Evolutionary conservation across 2,888 invertebrate genomes (phyloP).

Genomic region (Leucozona laternaria): DNA sequence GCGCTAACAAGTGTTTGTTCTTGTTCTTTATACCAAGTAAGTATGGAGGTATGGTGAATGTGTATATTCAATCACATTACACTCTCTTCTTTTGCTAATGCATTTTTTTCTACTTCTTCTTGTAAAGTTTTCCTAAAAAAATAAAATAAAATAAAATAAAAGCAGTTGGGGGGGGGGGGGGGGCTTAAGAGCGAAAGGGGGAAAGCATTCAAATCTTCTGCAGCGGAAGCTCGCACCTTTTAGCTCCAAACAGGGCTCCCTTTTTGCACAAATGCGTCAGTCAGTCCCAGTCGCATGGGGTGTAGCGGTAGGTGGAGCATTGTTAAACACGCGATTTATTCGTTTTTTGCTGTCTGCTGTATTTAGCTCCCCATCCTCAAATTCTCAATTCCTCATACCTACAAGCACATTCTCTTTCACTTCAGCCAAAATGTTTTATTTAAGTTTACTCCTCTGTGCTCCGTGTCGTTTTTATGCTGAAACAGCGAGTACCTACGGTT

Average conservation of each 20-base stretch:
- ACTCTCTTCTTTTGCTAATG: slow-evolving; percentile 42
- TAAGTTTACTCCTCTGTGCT: slow-evolving; percentile 54
- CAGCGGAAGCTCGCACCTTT: slow-evolving; percentile 42
- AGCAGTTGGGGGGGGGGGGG: neutral
- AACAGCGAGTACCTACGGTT: slow-evolving; percentile 28
- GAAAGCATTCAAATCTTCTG: slow-evolving; percentile 29
- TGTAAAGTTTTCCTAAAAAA: slow-evolving; percentile 52
- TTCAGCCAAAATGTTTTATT: slow-evolving; percentile 37
- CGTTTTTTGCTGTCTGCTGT: slow-evolving; percentile 56
- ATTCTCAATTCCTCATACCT: too few relatives aligned
- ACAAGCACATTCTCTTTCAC: slow-evolving; percentile 3
- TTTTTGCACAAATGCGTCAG: slow-evolving; percentile 61
- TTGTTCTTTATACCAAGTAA: slow-evolving; percentile 39
- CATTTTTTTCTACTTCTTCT: slow-evolving; percentile 28
- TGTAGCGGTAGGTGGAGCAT: slow-evolving; percentile 68
- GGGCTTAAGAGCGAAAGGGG: neutral
- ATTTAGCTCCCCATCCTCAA: neutral
- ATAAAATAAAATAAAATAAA: neutral
- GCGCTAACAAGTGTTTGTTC: slow-evolving; percentile 71
- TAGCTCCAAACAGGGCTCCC: slow-evolving; percentile 25
- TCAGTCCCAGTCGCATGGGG: neutral
- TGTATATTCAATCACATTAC: slow-evolving; percentile 70
- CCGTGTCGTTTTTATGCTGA: slow-evolving; percentile 6
- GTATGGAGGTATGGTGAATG: slow-evolving; percentile 34
- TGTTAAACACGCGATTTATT: slow-evolving; percentile 72